Base-by-base conservation (phyloP, 2,797 vertebrate species). In the Phataginus tricuspis region DNA sequence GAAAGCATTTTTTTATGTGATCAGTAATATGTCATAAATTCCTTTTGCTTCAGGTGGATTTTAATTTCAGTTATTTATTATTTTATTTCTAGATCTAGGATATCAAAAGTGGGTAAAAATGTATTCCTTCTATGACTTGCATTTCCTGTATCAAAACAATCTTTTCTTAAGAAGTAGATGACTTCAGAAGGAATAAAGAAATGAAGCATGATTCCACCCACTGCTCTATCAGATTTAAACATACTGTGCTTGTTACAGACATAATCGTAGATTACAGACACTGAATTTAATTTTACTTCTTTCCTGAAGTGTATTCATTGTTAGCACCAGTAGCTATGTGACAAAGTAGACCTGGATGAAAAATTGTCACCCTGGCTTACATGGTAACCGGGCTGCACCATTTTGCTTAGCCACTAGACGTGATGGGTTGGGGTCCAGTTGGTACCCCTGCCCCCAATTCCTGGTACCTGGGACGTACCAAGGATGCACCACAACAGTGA, bases 61-160 rank as follows among this genome's bases (percentile, higher is more conserved):
- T 87, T 37, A 68, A 82, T 91, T 89, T 94, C 71, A 66, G 19
- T 88, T 78, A 72, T 69, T 90, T 69, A 9, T 75, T 82, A 88
- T 79, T 95, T 91, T 63, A 53, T 72, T 45, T 16, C 23, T 64
- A 27, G 57, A 31, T 16, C 15, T 86, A 21, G 23, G 80, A 19
- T 45, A 27, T 66, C 27, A 39, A 29, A 77, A 49, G 19, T 49
- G 7, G n/a, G 27, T 10, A 39, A 55, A 29, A 2, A 39, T 37
- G 4, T 42, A 1, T 79, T 88, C 6, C 15, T 79, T 78, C 55
- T 27, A 31, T 93, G 53, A 86, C 37, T n/a, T 93, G 45, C 12
- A 53, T 84, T 93, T 63, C 18, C 45, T 68, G 21, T 61, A 34
- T 84, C n/a, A 63, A 89, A 94, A 93, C 1, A 83, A 2, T 88